phyloP scores from a whole-genome alignment of 2,888 invertebrate species.

The Pinctada fucata region DNA sequence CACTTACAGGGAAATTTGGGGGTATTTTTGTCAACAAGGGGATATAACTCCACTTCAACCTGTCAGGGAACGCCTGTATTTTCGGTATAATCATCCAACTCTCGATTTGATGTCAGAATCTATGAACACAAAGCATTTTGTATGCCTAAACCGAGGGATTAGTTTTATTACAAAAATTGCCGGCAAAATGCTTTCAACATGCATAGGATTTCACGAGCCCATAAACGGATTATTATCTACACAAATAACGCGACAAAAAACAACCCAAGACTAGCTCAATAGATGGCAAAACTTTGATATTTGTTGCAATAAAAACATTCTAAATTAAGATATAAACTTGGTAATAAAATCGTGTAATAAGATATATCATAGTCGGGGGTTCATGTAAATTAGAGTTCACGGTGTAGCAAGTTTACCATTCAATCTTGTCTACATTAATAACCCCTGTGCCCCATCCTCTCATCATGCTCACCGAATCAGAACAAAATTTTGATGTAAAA shows the following conservation, averaged over 20 bases:
- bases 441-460: background rate
- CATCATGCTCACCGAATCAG: background rate
- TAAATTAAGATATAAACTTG: background rate
- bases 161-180: no score
- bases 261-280: no score
- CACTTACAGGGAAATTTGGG: no score
- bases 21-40: background rate
- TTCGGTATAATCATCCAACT: background rate
- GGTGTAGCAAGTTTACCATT: background rate
- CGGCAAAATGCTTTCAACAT: no score
- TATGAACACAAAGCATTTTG: no score
- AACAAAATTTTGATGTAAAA: background rate
- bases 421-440: background rate
- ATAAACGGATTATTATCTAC: no score
- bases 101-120: no score
- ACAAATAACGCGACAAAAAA: no score
- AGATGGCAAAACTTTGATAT: no score
- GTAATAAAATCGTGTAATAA: background rate
- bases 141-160: no score
- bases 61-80: background rate
- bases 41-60: background rate
- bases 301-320: background rate
- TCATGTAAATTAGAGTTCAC: background rate
- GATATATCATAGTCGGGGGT: background rate
- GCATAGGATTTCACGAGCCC: no score